Base-by-base conservation (phyloP, 2,113 vertebrate genomes). In the Vulpes ferrilata region DNA sequence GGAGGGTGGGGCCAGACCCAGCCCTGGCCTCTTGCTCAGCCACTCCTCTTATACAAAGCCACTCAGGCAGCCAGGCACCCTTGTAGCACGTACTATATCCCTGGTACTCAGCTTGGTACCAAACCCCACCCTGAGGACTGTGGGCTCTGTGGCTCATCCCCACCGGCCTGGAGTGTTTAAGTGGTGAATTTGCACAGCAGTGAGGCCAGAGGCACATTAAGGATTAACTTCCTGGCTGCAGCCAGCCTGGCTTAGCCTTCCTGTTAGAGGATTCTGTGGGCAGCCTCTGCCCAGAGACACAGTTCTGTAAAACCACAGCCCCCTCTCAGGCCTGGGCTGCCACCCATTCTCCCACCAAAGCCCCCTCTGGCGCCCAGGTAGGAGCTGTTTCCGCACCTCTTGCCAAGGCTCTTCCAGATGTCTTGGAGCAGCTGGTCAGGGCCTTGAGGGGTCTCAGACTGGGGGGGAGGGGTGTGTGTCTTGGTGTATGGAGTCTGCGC, bases 241-340 rank as follows among this genome's bases (percentile, higher is more conserved):
- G 95, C 79, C 93, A 92, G 96, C 97, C 93, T 95, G 93, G 97
- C 95, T 96, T 92, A 95, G 95, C 90, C 97, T 98, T 98, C 96
- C 96, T 97, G 94, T 97, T 96, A 98, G 96, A 98, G 93, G 94
- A 95, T 97, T 98, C 96, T 98, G 97, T 60, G 97, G 98, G 97
- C 88, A 96, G 95, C 88, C 90, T 97, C 92, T 84, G 48, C 95
- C 96, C 98, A 96, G 96, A 97, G 95, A 86, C 83, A 51, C 11
- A 10, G 78, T 51, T 95, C 90, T 96, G 78, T 53, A 79, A 96
- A 97, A 98, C 97, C 96, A 1, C 96, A 98, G 97, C 76, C 92
- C 85, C 90, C 76, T 93, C 76, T 48, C 65, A n/a, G 92, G 59
- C 82, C 57, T 3, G 38, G 74, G 87, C 76, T 59, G 8, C 73